Conservation (phyloP, 1,140 invertebrate genomes). For the Drosophila azteca region DNA sequence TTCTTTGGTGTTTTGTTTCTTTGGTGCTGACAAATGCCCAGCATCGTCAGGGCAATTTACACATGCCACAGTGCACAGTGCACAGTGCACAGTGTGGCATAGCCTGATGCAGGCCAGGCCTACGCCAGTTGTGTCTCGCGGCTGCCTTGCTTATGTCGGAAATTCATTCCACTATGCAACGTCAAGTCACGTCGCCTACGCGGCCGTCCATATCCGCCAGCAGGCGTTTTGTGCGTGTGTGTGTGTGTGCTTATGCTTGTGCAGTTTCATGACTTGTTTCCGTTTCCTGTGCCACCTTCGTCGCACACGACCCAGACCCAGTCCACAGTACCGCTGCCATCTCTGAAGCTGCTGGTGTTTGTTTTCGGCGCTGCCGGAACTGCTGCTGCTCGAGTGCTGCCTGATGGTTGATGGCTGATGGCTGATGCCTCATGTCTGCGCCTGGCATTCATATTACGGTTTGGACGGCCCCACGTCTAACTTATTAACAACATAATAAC, state of each 20-base stretch:
- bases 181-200: conserved; percentile 16
- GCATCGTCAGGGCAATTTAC: no score
- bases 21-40: background rate
- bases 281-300: conserved; percentile 46
- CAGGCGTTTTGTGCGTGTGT: background rate
- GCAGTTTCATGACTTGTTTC: conserved; percentile 65
- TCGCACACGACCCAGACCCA: background rate
- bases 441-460: conserved; percentile 29
- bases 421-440: background rate
- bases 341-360: conserved; percentile 48
- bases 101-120: conserved; percentile 3
- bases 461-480: conserved; percentile 41
- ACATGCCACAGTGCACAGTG: no score
- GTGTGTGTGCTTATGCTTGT: conserved; percentile 26
- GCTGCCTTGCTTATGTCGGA: background rate
- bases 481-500: conserved; percentile 72
- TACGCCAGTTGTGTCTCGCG: no score
- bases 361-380: conserved; percentile 32
- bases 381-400: conserved; percentile 21
- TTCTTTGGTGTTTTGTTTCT: background rate
- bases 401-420: no score
- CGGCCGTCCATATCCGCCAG: no score
- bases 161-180: conserved; percentile 29
- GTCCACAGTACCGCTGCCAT: background rate
- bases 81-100: no score